Evolutionary conservation across 92 coral and sea anemone species (phyloP).

Genomic region (Porites cylindrica): DNA sequence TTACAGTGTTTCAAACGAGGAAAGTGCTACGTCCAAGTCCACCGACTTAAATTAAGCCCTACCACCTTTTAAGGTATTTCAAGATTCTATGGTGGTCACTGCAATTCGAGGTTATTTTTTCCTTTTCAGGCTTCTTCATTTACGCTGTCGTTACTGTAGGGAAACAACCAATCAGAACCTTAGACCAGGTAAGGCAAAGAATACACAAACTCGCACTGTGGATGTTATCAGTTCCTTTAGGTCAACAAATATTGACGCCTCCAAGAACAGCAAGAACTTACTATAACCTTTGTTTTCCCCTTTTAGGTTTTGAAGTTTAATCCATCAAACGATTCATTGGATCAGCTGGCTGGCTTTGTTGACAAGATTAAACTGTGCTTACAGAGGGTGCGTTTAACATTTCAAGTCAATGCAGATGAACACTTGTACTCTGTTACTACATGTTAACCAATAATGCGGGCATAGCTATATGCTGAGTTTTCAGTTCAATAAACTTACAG

Average conservation of each 20-base stretch:
- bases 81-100: no score
- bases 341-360: slow-evolving; percentile 53
- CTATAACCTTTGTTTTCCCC: neutral
- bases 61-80: neutral
- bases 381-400: slow-evolving; percentile 47
- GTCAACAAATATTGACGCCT: neutral
- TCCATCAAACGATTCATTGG: slow-evolving; percentile 42
- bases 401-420: neutral
- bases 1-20: no score
- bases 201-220: neutral
- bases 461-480: no score
- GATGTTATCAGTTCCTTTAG: neutral
- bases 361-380: slow-evolving; percentile 66
- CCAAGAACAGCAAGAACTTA: neutral
- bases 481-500: no score
- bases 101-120: neutral
- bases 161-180: slow-evolving; percentile 44
- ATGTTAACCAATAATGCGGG: neutral
- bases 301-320: slow-evolving; percentile 54
- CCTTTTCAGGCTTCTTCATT: slow-evolving; percentile 63
- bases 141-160: slow-evolving; percentile 66
- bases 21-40: no score
- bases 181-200: slow-evolving; percentile 53
- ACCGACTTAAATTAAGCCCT: neutral
- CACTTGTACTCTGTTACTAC: neutral